A percentile compares a stretch with the other conserved stretches of the same genome.
Evolutionary conservation across 2,888 invertebrate genomes (phyloP).

Genomic region (Amphipoea lucens): DNA sequence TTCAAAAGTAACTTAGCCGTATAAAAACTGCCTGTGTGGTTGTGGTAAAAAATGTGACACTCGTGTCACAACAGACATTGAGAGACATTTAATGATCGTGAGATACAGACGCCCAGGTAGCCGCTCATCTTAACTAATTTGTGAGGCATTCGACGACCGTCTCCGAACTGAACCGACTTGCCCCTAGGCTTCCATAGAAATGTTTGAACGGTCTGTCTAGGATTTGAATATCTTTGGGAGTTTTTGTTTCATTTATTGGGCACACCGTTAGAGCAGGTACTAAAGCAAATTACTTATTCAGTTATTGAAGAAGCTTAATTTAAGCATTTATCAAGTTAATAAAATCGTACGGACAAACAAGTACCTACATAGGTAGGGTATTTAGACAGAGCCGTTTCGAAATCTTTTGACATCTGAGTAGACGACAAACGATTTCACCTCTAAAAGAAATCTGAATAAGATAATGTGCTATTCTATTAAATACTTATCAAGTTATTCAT

Average conservation of each 20-base stretch:
- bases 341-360: not conserved
- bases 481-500: constrained; percentile 22
- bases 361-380: not conserved
- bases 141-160: constrained; percentile 76
- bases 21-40: constrained; percentile 37
- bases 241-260: not conserved
- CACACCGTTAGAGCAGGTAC: not conserved
- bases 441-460: not conserved
- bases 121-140: constrained; percentile 78
- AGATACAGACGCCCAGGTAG: constrained; percentile 74
- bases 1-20: constrained; percentile 35
- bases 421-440: not conserved
- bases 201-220: constrained; percentile 12
- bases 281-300: not conserved
- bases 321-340: not conserved
- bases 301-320: constrained; percentile 1
- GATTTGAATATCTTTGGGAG: not conserved
- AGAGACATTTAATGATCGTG: constrained; percentile 74
- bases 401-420: not conserved
- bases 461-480: not conserved
- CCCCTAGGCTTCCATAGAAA: constrained; percentile 60
- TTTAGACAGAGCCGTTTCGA: not conserved
- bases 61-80: constrained; percentile 65
- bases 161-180: constrained; percentile 73
- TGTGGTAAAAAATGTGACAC: constrained; percentile 56